Percentiles rank a stretch among this genome's conserved stretches.
Evolutionary conservation across 1,140 invertebrate genomes (phyloP).

Genomic region (Apocrypta bakeri): DNA sequence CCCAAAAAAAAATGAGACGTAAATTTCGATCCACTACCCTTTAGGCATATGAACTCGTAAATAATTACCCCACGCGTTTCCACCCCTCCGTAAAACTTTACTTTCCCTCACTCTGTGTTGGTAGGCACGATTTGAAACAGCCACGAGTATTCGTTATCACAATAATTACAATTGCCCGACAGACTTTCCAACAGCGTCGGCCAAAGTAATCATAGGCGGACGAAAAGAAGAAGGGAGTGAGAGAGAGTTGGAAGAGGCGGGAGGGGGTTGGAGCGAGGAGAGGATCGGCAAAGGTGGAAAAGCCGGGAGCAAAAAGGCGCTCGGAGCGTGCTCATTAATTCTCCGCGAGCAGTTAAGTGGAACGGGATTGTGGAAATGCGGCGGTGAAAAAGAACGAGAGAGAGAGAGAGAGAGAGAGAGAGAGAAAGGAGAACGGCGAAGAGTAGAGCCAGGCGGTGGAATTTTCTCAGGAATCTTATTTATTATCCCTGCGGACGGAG

Average conservation of each 20-base stretch:
- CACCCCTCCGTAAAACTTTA: neutral
- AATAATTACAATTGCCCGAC: conserved; percentile 53
- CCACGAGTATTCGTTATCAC: conserved; percentile 26
- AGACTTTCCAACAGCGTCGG: neutral
- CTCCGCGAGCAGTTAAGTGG: conserved; percentile 61
- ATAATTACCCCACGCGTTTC: conserved; percentile 9
- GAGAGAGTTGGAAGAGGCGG: neutral
- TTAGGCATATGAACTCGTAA: conserved; percentile 20
- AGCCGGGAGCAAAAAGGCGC: conserved; percentile 57
- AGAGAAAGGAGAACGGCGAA: conserved; percentile 22
- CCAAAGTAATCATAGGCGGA: conserved; percentile 16
- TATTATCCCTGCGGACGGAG: conserved; percentile 67
- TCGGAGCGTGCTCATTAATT: conserved; percentile 64
- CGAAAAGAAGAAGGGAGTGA: neutral
- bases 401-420: conserved; percentile 27
- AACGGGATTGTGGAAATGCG: conserved; percentile 65
- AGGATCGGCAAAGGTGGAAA: conserved; percentile 42
- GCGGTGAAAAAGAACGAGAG: conserved; percentile 45
- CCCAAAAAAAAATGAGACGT: neutral
- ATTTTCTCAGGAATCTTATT: conserved; percentile 73
- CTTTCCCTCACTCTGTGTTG: neutral
- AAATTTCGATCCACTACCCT: conserved; percentile 22
- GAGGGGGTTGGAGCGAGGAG: conserved; percentile 15
- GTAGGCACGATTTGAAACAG: neutral
- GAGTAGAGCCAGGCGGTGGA: conserved; percentile 53